These are phyloP conservation scores for Argyrosomus regius DNA, from an alignment of 2,797 vertebrate genomes.

Conservation along the genomic window DNA sequence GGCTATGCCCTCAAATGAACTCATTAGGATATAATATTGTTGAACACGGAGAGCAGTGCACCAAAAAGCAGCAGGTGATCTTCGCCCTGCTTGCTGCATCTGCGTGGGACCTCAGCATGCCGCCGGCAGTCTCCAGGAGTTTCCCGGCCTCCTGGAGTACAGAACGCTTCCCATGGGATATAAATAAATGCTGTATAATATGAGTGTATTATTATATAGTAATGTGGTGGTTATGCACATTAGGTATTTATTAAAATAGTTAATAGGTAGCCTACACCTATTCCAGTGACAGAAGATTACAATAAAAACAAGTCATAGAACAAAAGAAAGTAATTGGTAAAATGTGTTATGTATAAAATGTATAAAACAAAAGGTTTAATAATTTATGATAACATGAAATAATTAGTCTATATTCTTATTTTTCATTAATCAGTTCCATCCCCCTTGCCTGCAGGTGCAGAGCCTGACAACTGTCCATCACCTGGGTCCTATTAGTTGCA, in stretches of 20 bases:
- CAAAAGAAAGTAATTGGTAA: not conserved
- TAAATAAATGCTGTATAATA: constrained; percentile 24
- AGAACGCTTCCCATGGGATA: not conserved
- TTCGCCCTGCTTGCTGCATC: constrained; percentile 17
- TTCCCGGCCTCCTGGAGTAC: constrained; percentile 28
- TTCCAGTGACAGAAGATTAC: not conserved
- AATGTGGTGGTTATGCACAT: constrained; percentile 31
- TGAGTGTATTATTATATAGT: not conserved
- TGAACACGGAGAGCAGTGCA: constrained; percentile 16
- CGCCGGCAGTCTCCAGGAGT: constrained; percentile 28
- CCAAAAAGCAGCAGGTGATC: constrained; percentile 52
- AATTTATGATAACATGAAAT: constrained; percentile 39
- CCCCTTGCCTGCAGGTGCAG: constrained; percentile 20
- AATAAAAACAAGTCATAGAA: constrained; percentile 1
- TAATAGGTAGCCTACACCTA: not conserved
- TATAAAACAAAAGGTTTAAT: constrained; percentile 41
- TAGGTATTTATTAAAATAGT: not conserved
- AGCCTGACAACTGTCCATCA: constrained; percentile 57
- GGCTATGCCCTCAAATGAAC: constrained; percentile 25
- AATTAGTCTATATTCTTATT: constrained; percentile 12
- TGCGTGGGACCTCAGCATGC: constrained; percentile 44
- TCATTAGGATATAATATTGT: constrained; percentile 34
- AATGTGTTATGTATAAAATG: constrained; percentile 19
- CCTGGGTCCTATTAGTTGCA: constrained; percentile 44
- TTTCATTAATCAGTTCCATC: constrained; percentile 13